These are phyloP conservation scores for Amphiduros pacificus DNA, from an alignment of 2,888 invertebrate genomes.

Conservation along the genomic window DNA sequence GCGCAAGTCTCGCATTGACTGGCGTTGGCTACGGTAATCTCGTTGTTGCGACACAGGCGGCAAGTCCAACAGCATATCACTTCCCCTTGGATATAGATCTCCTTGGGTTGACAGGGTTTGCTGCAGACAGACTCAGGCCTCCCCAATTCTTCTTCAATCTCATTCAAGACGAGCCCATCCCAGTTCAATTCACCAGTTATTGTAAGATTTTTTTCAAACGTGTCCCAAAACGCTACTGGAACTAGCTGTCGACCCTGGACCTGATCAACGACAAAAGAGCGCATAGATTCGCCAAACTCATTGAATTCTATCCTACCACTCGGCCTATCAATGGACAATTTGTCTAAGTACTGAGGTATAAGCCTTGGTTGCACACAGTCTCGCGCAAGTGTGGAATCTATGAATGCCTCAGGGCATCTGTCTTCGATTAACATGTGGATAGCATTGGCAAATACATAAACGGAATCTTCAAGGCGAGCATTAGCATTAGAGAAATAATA, in stretches of 20 bases:
- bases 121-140: not conserved
- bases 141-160: not conserved
- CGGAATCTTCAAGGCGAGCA: not conserved
- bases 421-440: not conserved
- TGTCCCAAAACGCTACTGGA: not conserved
- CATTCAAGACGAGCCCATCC: not conserved
- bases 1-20: conserved; percentile 31
- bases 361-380: not conserved
- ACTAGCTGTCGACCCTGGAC: too few species aligned
- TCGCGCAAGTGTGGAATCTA: not conserved
- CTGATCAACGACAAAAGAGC: not conserved
- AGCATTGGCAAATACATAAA: not conserved
- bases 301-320: not conserved
- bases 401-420: not conserved
- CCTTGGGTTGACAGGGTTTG: not conserved
- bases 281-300: not conserved
- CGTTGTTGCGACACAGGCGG: not conserved
- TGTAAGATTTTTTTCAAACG: not conserved
- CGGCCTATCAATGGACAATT: not conserved
- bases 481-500: not conserved
- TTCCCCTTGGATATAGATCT: conserved; percentile 1
- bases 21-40: conserved; percentile 16
- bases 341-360: not conserved
- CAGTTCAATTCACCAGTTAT: not conserved
- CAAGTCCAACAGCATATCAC: conserved; percentile 5